A percentile compares a stretch with the other conserved stretches of the same genome.
phyloP scores from a whole-genome alignment of 1,140 invertebrate species.

The Cydia fagiglandana region DNA sequence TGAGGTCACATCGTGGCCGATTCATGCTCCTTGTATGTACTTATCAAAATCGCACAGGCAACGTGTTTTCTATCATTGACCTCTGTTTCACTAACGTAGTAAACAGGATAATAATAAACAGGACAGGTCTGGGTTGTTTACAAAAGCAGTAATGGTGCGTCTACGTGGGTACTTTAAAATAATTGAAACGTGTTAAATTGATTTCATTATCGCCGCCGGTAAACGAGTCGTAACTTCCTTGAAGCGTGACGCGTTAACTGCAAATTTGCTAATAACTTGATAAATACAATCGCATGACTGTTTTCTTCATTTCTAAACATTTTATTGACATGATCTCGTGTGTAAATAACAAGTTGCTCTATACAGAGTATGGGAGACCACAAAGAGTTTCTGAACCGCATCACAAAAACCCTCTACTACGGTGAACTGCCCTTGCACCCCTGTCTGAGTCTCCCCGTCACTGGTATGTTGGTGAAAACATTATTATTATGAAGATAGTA shows the following conservation, averaged over 20 bases:
- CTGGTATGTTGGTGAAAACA: conserved; percentile 80
- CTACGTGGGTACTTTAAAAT: not conserved
- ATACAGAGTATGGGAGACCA: conserved; percentile 84
- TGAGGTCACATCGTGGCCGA: conserved; percentile 56
- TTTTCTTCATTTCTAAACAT: not conserved
- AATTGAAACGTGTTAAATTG: not conserved
- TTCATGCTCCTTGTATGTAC: conserved; percentile 22
- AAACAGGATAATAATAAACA: not conserved
- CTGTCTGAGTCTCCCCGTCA: conserved; percentile 87
- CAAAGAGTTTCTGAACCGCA: conserved; percentile 86
- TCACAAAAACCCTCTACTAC: conserved; percentile 93
- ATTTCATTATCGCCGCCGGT: conserved; percentile 15
- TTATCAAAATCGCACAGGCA: conserved; percentile 16
- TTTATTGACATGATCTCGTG: conserved; percentile 16
- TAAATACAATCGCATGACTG: conserved; percentile 11
- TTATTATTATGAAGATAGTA: not conserved
- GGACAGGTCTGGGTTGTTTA: not conserved
- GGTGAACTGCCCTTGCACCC: conserved; percentile 85
- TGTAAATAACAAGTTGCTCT: conserved; percentile 38
- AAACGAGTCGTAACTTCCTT: conserved; percentile 27
- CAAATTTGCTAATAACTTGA: not conserved
- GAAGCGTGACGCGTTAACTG: not conserved
- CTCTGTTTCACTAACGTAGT: not conserved
- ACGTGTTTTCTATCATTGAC: conserved; percentile 10
- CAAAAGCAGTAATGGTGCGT: not conserved